These are phyloP conservation scores for Origma solitaria DNA, from an alignment of 2,113 vertebrate species.

Conservation along the genomic window DNA sequence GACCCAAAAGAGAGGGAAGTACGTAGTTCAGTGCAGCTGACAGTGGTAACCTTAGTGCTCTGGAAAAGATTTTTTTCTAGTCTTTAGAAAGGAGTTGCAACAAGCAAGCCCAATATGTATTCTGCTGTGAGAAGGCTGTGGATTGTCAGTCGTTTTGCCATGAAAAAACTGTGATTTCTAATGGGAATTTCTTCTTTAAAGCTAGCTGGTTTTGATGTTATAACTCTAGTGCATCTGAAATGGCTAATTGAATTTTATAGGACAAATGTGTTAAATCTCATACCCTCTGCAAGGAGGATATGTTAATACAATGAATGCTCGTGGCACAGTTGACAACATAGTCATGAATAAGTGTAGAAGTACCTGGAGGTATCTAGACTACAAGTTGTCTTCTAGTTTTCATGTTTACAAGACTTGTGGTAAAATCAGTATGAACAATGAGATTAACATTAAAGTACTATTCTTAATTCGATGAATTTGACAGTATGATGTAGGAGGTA, in stretches of 20 bases:
- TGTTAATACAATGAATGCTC: background rate
- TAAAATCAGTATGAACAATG: background rate
- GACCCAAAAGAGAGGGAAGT: constrained; percentile 2
- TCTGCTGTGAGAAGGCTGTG: background rate
- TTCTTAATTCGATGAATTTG: background rate
- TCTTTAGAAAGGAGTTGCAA: background rate
- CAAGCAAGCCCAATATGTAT: background rate
- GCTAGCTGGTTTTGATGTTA: background rate
- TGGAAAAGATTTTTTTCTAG: background rate
- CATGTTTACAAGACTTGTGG: background rate
- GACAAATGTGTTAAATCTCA: background rate
- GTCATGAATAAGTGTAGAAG: background rate
- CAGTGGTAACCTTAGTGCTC: constrained; percentile 16
- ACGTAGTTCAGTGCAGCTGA: background rate
- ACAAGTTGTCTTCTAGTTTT: background rate
- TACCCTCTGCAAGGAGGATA: background rate
- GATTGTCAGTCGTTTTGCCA: background rate
- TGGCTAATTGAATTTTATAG: background rate
- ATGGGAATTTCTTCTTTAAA: background rate
- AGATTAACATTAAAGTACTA: background rate
- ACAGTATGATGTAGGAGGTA: background rate
- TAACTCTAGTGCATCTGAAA: background rate
- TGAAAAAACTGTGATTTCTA: background rate
- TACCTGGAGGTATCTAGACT: background rate
- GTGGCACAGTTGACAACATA: background rate